Base-by-base conservation (phyloP, 2,113 vertebrate genomes). In the Orcinus orca region DNA sequence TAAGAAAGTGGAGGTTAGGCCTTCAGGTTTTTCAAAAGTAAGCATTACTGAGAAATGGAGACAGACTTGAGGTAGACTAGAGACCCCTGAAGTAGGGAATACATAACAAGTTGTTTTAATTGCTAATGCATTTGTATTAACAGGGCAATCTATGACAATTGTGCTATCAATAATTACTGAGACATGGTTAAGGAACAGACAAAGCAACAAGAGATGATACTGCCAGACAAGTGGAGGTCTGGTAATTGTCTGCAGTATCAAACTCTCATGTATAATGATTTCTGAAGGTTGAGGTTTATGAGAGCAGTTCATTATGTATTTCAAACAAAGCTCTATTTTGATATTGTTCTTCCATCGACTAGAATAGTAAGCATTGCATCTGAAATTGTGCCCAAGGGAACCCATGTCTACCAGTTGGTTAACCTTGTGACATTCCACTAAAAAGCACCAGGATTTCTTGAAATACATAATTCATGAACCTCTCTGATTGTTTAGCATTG, bases 391-490 rank as follows among this genome's bases (percentile, higher is more conserved):
- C 99, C 99, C 99, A 71, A 91, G 99, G 99, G 99, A 99, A 98
- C 88, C 93, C 62, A 98, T 98, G 98, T 99, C 99, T 99, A 99
- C 98, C 98, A 99, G 99, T 99, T 99, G 98, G 98, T 99, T 99
- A 99, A 99, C 99, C 99, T 99, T 98, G 98, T 99, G 99, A 99
- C 98, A 98, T 99, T 98, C 98, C 98, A 99, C 98, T 99, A 99
- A 99, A 99, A 99, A 99, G 99, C 98, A 98, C 98, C 98, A 98
- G 98, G 96, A 8, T 41, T 62, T 79, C 98, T 98, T 98, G 98
- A 99, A 99, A 99, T 99, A 98, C 98, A 99, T 99, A 99, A 99
- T 99, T 99, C 98, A 99, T 99, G 99, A 99, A 99, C 98, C 97
- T 97, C 98, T 98, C 98, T 99, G 98, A 99, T 99, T 99, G 99